Conservation (phyloP, 1,140 invertebrate genomes). For the Aphidius gifuensis region DNA sequence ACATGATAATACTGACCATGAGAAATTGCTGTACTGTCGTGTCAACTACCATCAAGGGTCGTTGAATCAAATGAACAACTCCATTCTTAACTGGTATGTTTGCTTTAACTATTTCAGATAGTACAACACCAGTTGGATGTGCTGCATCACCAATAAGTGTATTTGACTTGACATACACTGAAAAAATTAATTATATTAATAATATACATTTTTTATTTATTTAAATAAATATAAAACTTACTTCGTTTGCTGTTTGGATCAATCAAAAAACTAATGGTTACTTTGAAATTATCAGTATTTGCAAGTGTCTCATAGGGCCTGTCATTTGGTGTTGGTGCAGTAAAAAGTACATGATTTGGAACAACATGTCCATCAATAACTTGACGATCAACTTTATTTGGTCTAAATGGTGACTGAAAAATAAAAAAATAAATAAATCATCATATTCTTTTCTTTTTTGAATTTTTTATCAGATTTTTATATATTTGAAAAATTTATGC, state of each 20-base stretch:
- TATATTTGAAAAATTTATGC: not conserved
- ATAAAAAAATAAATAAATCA: conserved; percentile 23
- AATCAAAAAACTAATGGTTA: conserved; percentile 71
- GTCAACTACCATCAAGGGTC: conserved; percentile 86
- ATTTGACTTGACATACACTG: conserved; percentile 85
- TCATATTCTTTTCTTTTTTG: not conserved
- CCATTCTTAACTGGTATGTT: conserved; percentile 92
- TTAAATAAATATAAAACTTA: conserved; percentile 39
- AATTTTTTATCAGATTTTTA: not conserved
- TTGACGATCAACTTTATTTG: conserved; percentile 73
- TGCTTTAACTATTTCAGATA: conserved; percentile 82
- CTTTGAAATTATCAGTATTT: conserved; percentile 77
- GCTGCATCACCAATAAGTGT: conserved; percentile 73
- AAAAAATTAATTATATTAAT: conserved; percentile 29
- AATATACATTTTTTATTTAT: not conserved
- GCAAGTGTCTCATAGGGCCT: conserved; percentile 73
- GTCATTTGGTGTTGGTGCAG: conserved; percentile 69
- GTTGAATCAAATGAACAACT: conserved; percentile 86
- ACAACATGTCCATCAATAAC: conserved; percentile 91
- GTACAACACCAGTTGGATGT: conserved; percentile 76
- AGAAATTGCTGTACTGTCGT: conserved; percentile 79
- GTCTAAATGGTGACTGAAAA: conserved; percentile 61
- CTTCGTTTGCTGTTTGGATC: conserved; percentile 58
- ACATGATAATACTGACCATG: conserved; percentile 63
- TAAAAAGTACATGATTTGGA: conserved; percentile 81